Percentiles rank a stretch among this genome's conserved stretches.
phyloP scores from a whole-genome alignment of 2,113 vertebrate species.

The Oxyruncus cristatus region DNA sequence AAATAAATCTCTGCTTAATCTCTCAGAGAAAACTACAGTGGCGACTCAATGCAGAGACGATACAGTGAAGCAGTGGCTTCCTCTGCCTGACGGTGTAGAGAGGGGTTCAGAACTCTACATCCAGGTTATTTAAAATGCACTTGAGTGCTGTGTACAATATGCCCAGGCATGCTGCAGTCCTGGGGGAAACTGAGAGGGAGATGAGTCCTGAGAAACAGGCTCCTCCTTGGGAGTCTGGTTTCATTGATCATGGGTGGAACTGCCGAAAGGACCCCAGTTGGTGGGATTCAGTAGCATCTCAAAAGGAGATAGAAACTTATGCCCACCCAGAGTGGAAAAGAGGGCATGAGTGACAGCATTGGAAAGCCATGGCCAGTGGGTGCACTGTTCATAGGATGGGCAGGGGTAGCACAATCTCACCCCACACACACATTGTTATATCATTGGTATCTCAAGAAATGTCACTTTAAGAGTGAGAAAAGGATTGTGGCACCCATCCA shows the following conservation, averaged over 20 bases:
- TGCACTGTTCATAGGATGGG: not conserved
- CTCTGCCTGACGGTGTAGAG: not conserved
- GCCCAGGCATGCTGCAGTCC: not conserved
- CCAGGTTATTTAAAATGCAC: not conserved
- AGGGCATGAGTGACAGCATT: not conserved
- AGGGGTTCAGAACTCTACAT: not conserved
- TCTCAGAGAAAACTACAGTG: not conserved
- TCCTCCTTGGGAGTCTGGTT: not conserved
- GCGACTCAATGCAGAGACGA: not conserved
- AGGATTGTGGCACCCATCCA: not conserved
- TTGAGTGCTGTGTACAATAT: not conserved
- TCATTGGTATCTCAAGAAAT: not conserved
- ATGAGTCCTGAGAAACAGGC: not conserved
- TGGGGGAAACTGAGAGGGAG: not conserved
- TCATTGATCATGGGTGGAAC: not conserved
- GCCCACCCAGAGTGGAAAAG: not conserved
- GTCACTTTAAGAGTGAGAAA: not conserved
- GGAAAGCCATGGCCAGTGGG: not conserved
- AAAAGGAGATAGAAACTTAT: not conserved
- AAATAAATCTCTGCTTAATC: slow-evolving; percentile 25
- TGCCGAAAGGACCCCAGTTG: not conserved
- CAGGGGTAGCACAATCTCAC: not conserved
- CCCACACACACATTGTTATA: accelerated
- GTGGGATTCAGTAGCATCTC: not conserved
- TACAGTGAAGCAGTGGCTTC: not conserved